Evolutionary conservation across 2,797 vertebrate species (phyloP).

Genomic region (Tragopan temminckii): DNA sequence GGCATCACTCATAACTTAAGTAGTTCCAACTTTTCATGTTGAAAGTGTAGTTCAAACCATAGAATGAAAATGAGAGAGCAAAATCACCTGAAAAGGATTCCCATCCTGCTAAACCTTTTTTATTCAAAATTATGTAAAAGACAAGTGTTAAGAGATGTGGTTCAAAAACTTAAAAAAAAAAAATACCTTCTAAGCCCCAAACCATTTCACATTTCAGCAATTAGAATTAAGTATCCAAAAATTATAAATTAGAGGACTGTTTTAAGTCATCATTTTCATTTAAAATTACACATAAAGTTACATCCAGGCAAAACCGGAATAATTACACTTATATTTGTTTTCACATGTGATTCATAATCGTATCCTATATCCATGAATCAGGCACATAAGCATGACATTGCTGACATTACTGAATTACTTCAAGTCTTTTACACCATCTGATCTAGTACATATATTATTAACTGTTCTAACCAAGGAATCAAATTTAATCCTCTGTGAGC

Average conservation of each 20-base stretch:
- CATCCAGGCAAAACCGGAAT: too few relatives aligned
- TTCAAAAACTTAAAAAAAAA: not conserved
- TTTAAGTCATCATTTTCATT: not conserved
- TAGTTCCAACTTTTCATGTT: not conserved
- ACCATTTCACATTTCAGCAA: not conserved
- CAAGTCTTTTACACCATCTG: constrained; percentile 56
- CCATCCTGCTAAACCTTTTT: too few relatives aligned
- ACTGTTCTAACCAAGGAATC: constrained; percentile 70
- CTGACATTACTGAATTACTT: constrained; percentile 71
- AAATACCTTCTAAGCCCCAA: not conserved
- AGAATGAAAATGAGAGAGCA: accelerated
- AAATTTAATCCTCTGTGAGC: constrained; percentile 71
- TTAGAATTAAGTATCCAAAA: not conserved
- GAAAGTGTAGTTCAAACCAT: not conserved
- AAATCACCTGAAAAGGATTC: not conserved
- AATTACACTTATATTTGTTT: constrained; percentile 25
- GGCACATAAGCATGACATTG: constrained; percentile 57
- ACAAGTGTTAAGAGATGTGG: not conserved
- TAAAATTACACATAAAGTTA: not conserved
- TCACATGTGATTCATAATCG: constrained; percentile 51
- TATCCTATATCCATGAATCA: constrained; percentile 70
- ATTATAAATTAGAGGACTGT: not conserved
- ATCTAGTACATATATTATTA: constrained; percentile 60
- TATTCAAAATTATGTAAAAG: not conserved
- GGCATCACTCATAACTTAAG: not conserved